These are phyloP conservation scores for Apis dorsata DNA, from an alignment of 1,140 invertebrate genomes.

Conservation along the genomic window DNA sequence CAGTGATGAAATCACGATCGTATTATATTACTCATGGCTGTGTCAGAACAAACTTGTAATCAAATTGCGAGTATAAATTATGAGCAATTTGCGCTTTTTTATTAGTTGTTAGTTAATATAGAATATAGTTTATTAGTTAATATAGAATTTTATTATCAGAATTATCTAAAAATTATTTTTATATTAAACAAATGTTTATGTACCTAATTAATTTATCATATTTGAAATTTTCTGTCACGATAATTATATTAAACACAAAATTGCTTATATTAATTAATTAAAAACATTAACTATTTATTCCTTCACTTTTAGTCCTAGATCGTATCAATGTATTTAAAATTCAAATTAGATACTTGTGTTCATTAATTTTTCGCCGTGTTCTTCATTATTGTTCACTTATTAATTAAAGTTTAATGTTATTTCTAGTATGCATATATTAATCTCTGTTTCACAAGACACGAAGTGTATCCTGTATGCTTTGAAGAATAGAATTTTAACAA, in stretches of 20 bases:
- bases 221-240: not conserved
- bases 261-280: not conserved
- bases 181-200: too few species aligned
- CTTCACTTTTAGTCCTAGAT: slow-evolving; percentile 27
- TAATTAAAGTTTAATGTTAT: slow-evolving; percentile 41
- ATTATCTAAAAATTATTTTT: too few species aligned
- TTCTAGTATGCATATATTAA: slow-evolving; percentile 3
- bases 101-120: not conserved
- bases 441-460: too few species aligned
- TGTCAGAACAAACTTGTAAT: not conserved
- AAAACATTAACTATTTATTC: slow-evolving; percentile 14
- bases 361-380: slow-evolving; percentile 30
- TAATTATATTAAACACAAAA: not conserved
- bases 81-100: not conserved
- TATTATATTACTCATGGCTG: not conserved
- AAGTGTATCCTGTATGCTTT: not conserved
- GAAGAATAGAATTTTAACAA: slow-evolving; percentile 1
- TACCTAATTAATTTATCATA: not conserved
- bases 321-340: slow-evolving; percentile 40
- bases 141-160: too few species aligned
- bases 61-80: not conserved
- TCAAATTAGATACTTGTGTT: slow-evolving; percentile 25
- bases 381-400: slow-evolving; percentile 25
- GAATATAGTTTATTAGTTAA: too few species aligned
- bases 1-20: slow-evolving; percentile 17